Conservation (phyloP, 2,113 vertebrate genomes). For the Myodes glareolus region DNA sequence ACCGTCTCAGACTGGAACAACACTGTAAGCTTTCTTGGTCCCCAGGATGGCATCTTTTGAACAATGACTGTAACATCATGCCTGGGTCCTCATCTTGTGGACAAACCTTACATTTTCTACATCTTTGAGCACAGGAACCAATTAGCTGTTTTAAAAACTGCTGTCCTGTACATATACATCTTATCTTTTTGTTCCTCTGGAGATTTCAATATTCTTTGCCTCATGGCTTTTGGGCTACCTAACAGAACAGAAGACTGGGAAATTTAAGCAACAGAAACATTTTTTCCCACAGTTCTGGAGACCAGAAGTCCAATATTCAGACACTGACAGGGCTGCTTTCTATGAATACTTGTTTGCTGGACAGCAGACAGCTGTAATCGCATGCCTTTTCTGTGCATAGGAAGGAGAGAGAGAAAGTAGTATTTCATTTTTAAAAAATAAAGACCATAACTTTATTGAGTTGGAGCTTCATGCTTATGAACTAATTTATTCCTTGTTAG, state of each 20-base stretch:
- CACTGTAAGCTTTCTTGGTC: no score
- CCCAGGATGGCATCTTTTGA: not conserved
- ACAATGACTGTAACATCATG: no score
- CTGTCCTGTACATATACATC: not conserved
- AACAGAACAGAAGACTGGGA: not conserved
- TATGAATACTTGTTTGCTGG: not conserved
- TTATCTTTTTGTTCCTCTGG: not conserved
- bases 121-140: not conserved
- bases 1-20: not conserved
- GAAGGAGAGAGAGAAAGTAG: not conserved
- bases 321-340: not conserved
- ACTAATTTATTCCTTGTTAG: slow-evolving; percentile 7
- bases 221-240: not conserved
- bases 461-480: not conserved
- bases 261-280: not conserved
- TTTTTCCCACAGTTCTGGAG: not conserved
- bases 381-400: slow-evolving; percentile 78
- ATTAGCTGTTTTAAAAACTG: no score
- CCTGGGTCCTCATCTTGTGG: not conserved
- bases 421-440: not conserved
- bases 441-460: not conserved
- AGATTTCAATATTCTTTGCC: not conserved
- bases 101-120: not conserved
- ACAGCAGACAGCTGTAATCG: not conserved
- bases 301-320: not conserved